Conservation (phyloP, 2,797 vertebrate species). For the Carduelis carduelis region DNA sequence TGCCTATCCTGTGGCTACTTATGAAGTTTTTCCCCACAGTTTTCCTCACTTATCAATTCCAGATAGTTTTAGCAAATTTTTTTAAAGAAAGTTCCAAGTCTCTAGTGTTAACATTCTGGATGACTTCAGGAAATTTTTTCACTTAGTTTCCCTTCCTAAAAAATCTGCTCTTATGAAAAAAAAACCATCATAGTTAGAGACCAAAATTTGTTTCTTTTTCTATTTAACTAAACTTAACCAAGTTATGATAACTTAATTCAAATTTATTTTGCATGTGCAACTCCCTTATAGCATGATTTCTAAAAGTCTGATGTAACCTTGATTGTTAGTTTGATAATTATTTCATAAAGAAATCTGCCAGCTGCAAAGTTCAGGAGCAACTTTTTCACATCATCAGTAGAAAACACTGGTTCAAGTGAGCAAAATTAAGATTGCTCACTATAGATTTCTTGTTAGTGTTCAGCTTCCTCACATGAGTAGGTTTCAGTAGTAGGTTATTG, state of each 20-base stretch:
- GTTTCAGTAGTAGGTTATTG: background rate
- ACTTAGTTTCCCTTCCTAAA: background rate
- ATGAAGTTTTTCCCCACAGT: background rate
- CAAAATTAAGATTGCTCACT: background rate
- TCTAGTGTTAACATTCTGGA: background rate
- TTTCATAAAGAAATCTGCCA: background rate
- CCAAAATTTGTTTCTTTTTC: background rate
- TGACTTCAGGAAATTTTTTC: background rate
- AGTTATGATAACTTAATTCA: background rate
- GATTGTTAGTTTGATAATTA: background rate
- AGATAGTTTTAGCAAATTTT: background rate
- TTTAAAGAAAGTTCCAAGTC: background rate
- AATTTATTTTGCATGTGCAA: background rate
- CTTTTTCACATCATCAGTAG: background rate
- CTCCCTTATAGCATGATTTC: background rate
- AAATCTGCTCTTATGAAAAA: background rate
- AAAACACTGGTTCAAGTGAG: background rate
- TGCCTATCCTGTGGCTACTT: background rate
- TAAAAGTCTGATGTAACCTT: background rate
- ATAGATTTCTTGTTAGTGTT: background rate
- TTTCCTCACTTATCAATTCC: background rate
- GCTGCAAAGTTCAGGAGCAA: background rate
- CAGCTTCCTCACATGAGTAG: background rate
- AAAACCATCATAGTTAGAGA: background rate
- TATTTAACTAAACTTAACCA: background rate